Evolutionary conservation across 2,888 invertebrate species (phyloP).

Genomic region (Drosophila diplacantha): DNA sequence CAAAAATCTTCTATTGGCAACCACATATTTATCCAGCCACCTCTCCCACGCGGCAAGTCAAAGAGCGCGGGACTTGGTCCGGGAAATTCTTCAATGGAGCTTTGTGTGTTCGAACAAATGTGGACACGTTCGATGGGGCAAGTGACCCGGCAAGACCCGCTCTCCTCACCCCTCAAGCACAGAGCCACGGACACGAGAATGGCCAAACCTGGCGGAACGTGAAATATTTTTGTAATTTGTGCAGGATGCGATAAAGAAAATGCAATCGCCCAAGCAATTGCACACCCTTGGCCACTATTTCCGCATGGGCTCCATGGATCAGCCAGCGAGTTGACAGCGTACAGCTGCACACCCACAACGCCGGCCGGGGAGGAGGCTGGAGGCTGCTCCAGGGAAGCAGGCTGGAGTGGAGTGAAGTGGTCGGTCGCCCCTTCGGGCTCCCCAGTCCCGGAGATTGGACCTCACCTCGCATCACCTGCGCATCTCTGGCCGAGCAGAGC

Average conservation of each 20-base stretch:
- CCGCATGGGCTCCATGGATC: constrained; percentile 36
- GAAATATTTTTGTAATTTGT: constrained; percentile 60
- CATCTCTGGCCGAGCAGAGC: constrained; percentile 36
- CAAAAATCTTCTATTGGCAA: constrained; percentile 14
- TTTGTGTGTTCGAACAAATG: constrained; percentile 31
- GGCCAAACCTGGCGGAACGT: constrained; percentile 29
- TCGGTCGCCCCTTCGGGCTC: constrained; percentile 25
- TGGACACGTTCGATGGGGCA: constrained; percentile 50
- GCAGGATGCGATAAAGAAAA: constrained; percentile 61
- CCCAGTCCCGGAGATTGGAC: constrained; percentile 11
- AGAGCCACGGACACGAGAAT: constrained; percentile 16
- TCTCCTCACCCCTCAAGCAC: background rate
- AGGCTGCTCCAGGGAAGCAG: background rate
- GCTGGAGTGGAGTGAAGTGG: constrained; percentile 1
- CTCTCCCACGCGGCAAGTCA: constrained; percentile 47
- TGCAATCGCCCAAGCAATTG: constrained; percentile 49
- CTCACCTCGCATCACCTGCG: constrained; percentile 55
- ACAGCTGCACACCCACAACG: constrained; percentile 58
- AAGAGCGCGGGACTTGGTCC: constrained; percentile 30
- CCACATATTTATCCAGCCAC: constrained; percentile 20
- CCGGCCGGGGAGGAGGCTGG: background rate
- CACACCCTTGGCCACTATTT: constrained; percentile 39
- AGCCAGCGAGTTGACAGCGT: constrained; percentile 40
- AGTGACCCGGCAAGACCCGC: constrained; percentile 45
- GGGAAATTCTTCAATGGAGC: constrained; percentile 27